These are phyloP conservation scores for Vultur gryphus DNA, from an alignment of 2,797 vertebrate genomes.

Conservation along the genomic window DNA sequence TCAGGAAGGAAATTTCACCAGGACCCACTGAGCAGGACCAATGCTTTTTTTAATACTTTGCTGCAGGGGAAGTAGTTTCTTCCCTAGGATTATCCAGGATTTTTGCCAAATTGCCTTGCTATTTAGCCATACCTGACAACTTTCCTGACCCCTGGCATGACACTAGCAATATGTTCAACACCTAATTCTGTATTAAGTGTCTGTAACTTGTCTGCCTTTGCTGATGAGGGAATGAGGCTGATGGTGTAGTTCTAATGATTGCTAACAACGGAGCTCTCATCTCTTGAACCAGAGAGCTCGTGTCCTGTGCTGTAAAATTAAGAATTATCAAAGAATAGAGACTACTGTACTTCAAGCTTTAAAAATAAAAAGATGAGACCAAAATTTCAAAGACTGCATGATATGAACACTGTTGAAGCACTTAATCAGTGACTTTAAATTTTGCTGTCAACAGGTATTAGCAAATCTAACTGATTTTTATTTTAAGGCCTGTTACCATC, in stretches of 20 bases:
- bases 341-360: not conserved
- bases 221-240: not conserved
- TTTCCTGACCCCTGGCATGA: not conserved
- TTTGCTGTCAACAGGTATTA: not conserved
- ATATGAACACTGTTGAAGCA: not conserved
- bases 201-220: not conserved
- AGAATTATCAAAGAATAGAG: not conserved
- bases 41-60: not conserved
- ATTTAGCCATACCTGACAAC: not conserved
- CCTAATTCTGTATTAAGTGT: not conserved
- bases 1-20: not conserved
- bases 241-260: not conserved
- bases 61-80: not conserved
- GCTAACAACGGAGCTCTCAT: not conserved
- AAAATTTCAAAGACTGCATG: not conserved
- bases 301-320: not conserved
- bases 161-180: not conserved
- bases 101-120: not conserved
- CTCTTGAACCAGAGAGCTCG: not conserved
- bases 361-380: not conserved
- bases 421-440: not conserved
- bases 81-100: not conserved
- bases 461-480: not conserved
- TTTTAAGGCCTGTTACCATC: not conserved
- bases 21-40: not conserved